Evolutionary conservation across 1,140 invertebrate species (phyloP), one percentile per base, ranked within the genome.

Genomic region (Druon quercuslanigerum): DNA sequence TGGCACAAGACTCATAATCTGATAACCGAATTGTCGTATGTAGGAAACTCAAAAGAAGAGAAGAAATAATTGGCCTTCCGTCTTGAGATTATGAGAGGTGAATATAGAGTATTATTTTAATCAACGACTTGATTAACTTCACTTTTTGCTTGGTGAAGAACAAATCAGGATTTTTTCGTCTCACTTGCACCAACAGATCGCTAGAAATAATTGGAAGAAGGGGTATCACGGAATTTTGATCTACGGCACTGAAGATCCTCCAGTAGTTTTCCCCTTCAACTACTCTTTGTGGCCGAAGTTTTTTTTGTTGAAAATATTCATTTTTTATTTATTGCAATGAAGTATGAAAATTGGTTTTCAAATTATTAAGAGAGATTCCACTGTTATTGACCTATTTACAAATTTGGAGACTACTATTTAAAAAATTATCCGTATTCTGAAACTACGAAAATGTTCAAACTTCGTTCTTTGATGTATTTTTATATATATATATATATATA

Each of bases 21-120:
- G 40, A 46, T 6, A 46, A 13, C 16, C 46, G 40, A 60, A 25
- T n/a, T 33, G 60, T 25, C 25, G n/a, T 16, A 66, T 40, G 5
- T 66, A 25, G 16, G 8, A 40, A 66, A 40, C 25, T 7, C 0
- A 33, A 66, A 40, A 14, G n/a, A 66, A n/a, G n/a, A 66, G n/a
- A 40, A 46, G 60, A 40, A 40, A 66, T 66, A 66, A 66, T 66
- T 66, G 20, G 25, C 20, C 25, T 5, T 14, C 13, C 20, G 20
- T 16, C 4, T 33, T 7, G 14, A 46, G 60, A 66, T 66, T 66
- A 66, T 46, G 60, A 66, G 25, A 13, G 25, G 60, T n/a, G 60
- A 66, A 66, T 66, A 16, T 66, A 66, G 14, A 66, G 60, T 66
- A 40, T 66, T 66, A 66, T 66, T 66, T 46, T 66, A 66, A 66